Evolutionary conservation across 1,140 invertebrate genomes (phyloP), one percentile per base, ranked within the genome.

Genomic region (Pentalonia nigronervosa): DNA sequence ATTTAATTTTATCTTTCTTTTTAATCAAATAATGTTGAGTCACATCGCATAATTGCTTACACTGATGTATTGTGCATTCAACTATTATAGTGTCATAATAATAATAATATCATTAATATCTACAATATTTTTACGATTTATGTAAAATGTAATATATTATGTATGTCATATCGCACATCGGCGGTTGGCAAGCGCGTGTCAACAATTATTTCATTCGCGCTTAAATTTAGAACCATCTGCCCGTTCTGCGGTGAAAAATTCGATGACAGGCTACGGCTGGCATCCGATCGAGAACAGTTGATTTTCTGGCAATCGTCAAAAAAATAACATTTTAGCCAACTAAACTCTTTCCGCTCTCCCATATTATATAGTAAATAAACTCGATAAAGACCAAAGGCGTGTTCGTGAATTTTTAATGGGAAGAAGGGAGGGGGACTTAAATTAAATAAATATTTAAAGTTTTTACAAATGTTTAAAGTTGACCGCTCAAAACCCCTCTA

Each of bases 161-260:
- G 23, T 45, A 84, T 84, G 83, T 7, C 36, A 76, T 25, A 45
- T 45, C 9, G 4, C 36, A 25, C 83, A 23, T 84, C 36, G 3
- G 83, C 25, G 21, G 45, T 30, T n/a, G 84, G 30, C 17, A 30
- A 30, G 45, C 30, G 84, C 36, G 41, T 47, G 41, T 86, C 30
- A 45, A 47, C 84, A 86, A 84, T 84, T 25, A 84, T 84, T 25
- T 6, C 7, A 50, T 88, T 47, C 11, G n/a, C 45, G 14, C 47
- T 88, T 88, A 88, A 88, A 88, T 48, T 88, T 88, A 88, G 86
- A 88, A 88, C 86, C 25, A 23, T 88, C 25, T 48, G 60, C 30
- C 0, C 84, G 6, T 7, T 50, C 6, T 48, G 50, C 4, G 4
- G 17, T 7, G 45, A 34, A 88, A 84, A 84, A 88, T 30, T 88